phyloP scores from a whole-genome alignment of 2,797 vertebrate species.

The Coracias cyanogaster region DNA sequence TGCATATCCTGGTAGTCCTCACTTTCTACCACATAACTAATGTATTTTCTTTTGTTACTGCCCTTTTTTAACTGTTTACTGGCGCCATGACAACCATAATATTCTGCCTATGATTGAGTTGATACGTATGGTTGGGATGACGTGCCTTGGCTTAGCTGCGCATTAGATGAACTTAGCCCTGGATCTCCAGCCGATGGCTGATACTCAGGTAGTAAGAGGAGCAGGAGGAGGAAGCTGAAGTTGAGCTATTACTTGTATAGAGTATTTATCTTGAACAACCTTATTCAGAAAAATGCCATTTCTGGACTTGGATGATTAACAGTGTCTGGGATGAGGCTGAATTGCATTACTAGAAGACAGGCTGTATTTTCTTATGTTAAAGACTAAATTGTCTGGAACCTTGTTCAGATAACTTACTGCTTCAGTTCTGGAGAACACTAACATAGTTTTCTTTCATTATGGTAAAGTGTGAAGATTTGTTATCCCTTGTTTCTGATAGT shows the following conservation, averaged over 20 bases:
- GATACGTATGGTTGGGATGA: not conserved
- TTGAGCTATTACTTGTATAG: not conserved
- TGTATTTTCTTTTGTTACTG: not conserved
- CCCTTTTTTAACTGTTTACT: constrained; percentile 1
- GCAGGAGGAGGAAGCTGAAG: not conserved
- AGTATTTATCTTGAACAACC: not conserved
- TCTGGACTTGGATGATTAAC: not conserved
- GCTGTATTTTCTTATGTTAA: not conserved
- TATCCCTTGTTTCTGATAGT: not conserved
- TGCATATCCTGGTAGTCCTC: not conserved
- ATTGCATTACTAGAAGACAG: not conserved
- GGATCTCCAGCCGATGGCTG: not conserved
- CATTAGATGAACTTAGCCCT: not conserved
- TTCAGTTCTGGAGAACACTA: not conserved
- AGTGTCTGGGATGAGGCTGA: not conserved
- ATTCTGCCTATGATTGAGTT: not conserved
- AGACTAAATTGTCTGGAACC: not conserved
- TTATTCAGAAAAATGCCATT: not conserved
- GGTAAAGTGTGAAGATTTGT: not conserved
- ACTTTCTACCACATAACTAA: not conserved
- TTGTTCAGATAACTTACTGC: not conserved
- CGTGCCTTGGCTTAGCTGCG: not conserved
- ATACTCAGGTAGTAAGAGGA: not conserved
- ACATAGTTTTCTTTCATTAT: not conserved
- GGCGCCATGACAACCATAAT: not conserved